Evolutionary conservation across 2,797 vertebrate genomes (phyloP), one percentile per base, ranked within the genome.

Genomic region (Tapirus indicus): DNA sequence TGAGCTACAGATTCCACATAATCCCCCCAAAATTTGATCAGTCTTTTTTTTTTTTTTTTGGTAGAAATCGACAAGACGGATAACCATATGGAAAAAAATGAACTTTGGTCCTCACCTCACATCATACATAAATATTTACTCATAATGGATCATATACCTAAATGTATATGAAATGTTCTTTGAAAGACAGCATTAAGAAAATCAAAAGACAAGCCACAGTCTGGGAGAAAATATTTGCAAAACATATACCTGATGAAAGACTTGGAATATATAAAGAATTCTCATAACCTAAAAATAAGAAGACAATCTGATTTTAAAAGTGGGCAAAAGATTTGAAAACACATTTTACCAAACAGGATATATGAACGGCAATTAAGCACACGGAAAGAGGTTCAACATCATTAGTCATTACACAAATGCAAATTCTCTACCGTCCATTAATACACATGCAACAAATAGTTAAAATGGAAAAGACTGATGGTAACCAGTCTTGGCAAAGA

Each of bases 141-240:
- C 27, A 52, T 52, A 71, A 79, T 56, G 47, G 47, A 20, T 72
- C 56, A 64, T 29, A 54, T 52, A 44, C 25, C 35, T 87, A 64
- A 72, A 72, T 29, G 12, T 47, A 79, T 38, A 38, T 38, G 38
- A 38, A 38, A 38, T 38, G 38, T 91, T 54, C 32, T 91, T 91
- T 58, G 71, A 90, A 77, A 90, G 71, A 54, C 78, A 68, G 32
- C 29, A 60, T 74, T 54, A 66, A 77, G 66, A 25, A 89, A 85
- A 44, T 85, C n/a, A 85, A 88, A 82, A 89, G n/a, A 60, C 41
- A 71, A 78, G 25, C 12, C 44, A 77, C 12, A 44, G 29, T 90
- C 49, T 91, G 29, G 41, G 12, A 69, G 94, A 32, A 91, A 91
- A 78, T 62, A 85, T 85, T 85, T 85, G 20, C 21, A 66, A 93